These are phyloP conservation scores for Phylloscopus trochiloides DNA, from an alignment of 2,113 vertebrate genomes.

Conservation along the genomic window DNA sequence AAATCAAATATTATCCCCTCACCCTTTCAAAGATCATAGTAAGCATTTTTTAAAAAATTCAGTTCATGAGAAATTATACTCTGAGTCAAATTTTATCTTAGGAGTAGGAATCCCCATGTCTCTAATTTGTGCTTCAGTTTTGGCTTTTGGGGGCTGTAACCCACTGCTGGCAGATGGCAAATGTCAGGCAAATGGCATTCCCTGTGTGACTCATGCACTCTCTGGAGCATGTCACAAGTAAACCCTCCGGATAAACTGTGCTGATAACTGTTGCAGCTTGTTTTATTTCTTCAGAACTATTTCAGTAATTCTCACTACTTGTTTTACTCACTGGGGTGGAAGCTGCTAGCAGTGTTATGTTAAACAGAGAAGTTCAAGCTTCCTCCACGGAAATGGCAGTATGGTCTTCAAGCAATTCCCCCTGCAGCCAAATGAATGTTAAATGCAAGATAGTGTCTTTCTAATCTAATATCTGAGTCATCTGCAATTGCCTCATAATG, in stretches of 20 bases:
- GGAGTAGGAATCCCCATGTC: neutral
- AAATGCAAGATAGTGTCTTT: neutral
- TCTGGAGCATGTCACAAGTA: neutral
- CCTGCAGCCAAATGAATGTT: neutral
- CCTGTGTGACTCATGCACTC: neutral
- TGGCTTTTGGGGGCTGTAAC: neutral
- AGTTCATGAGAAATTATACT: neutral
- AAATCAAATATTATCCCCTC: neutral
- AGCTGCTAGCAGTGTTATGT: rapidly evolving
- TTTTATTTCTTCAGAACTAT: neutral
- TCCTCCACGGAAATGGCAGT: neutral
- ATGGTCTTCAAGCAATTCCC: neutral
- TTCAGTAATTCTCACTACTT: neutral
- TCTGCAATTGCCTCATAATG: neutral
- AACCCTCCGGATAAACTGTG: neutral
- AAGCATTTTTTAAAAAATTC: neutral
- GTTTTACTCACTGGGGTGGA: neutral
- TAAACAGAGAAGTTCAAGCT: neutral
- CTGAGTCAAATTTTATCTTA: neutral
- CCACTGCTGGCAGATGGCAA: neutral
- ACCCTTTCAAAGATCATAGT: neutral
- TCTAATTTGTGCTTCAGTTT: neutral
- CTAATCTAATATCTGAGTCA: neutral
- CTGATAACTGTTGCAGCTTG: neutral
- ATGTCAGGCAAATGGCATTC: neutral